Conservation (phyloP, 2,113 vertebrate species). For the Mystacornis crossleyi region DNA sequence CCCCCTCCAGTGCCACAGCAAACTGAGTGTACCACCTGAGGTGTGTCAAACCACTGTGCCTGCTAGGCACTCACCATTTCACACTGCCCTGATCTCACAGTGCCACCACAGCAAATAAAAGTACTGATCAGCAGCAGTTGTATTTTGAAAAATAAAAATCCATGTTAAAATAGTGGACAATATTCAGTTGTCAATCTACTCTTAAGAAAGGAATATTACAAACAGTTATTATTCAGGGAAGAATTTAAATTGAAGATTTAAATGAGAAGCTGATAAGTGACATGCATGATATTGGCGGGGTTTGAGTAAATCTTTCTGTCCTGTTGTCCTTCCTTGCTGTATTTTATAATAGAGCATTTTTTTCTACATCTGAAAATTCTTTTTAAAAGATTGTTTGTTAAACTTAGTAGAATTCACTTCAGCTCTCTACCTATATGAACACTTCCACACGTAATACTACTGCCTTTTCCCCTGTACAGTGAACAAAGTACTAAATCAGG, state of each 20-base stretch:
- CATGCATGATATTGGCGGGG: background rate
- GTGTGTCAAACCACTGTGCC: background rate
- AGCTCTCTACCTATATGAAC: background rate
- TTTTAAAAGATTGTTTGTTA: background rate
- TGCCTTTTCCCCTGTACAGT: background rate
- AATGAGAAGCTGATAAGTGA: background rate
- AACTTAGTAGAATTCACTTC: background rate
- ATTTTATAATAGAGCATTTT: background rate
- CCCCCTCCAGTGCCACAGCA: slow-evolving; percentile 23
- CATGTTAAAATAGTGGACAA: background rate
- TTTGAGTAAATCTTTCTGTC: background rate
- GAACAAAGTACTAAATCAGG: background rate
- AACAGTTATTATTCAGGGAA: background rate
- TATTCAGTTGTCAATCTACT: background rate
- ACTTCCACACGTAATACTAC: background rate
- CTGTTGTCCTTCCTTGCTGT: background rate
- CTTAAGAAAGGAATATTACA: background rate
- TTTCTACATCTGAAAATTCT: background rate
- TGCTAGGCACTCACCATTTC: background rate
- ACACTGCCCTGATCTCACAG: background rate
- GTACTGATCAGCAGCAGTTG: background rate
- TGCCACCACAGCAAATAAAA: background rate
- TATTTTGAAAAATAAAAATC: background rate
- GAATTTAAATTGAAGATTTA: background rate
- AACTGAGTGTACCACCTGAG: background rate